Conservation (phyloP, 2,888 invertebrate species). For the Caenorhabditis virilis region DNA sequence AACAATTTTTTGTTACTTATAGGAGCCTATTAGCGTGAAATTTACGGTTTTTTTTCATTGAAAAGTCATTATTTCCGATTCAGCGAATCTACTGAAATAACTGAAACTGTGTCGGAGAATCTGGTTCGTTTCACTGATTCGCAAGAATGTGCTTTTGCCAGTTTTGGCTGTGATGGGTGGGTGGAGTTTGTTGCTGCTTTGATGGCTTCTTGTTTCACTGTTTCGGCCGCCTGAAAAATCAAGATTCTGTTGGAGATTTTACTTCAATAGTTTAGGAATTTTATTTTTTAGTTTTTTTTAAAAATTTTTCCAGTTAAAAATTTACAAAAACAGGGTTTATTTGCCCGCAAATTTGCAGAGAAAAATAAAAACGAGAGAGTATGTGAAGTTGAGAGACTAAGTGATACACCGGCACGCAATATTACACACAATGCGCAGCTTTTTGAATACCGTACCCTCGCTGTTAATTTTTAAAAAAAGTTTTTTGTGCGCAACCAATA, state of each 20-base stretch:
- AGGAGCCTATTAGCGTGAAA: background rate
- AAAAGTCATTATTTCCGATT: conserved; percentile 21
- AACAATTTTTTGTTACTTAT: too few species aligned
- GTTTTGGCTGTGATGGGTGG: conserved; percentile 9
- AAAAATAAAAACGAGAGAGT: background rate
- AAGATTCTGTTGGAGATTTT: background rate
- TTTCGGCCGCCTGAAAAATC: conserved; percentile 26
- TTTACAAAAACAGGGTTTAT: background rate
- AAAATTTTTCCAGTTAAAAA: background rate
- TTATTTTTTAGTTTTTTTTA: background rate
- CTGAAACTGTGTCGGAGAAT: conserved; percentile 53
- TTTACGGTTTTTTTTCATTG: background rate
- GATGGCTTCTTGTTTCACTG: conserved; percentile 21
- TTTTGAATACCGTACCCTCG: background rate
- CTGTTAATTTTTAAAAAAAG: background rate
- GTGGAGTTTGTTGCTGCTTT: conserved; percentile 14
- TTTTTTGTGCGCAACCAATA: background rate
- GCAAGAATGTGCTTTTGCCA: conserved; percentile 33
- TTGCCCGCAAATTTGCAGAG: background rate
- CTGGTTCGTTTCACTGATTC: conserved; percentile 47
- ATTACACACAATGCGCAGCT: background rate
- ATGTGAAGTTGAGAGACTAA: background rate
- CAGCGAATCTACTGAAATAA: conserved; percentile 42
- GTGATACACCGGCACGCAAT: background rate
- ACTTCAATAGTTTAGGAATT: background rate